Evolutionary conservation across 2,888 invertebrate species (phyloP), one percentile per base, ranked within the genome.

Genomic region (Cheilosia vulpina): DNA sequence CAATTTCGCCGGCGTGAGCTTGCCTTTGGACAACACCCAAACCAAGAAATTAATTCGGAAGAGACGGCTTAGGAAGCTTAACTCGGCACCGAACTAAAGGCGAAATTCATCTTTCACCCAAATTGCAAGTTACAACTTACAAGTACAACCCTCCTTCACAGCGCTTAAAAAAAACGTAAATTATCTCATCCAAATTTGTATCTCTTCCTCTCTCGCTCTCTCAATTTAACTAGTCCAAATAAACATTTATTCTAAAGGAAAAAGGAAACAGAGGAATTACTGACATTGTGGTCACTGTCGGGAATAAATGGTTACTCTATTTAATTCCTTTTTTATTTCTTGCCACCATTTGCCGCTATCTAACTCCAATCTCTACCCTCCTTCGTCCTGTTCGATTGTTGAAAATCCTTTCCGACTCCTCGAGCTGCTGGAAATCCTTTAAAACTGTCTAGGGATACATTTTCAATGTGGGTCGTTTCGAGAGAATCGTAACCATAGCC

Each of bases 261-360:
- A 43, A 21, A 15, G 17, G 34, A 27, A 52, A 5, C 17, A 62
- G 24, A 6, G 62, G 19, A 55, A 72, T 71, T 41, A 52, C 77
- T 66, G 24, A 43, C 55, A 72, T 73, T 41, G 43, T 73, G 73
- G 78, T 83, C 73, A 73, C 55, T 83, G 83, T 78, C 83, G 78
- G 68, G 45, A 73, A 83, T 83, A 83, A 78, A 83, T 83, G 83
- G 78, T 78, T 68, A 57, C 68, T 78, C 73, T 50, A 73, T 58
- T 78, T 63, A 73, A 78, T 78, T 83, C 72, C 41, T 72, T 76
- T 75, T 52, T 68, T 69, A 50, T 53, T 52, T 43, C 53, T 19
- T 50, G 52, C 24, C 65, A 47, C 34, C 19, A 47, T 13, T 15
- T 27, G 24, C 31, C 45, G 6, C 43, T 19, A 7, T 47, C 17